Evolutionary conservation across 2,888 invertebrate species (phyloP), one percentile per base, ranked within the genome.

Genomic region (Drosophila testacea): DNA sequence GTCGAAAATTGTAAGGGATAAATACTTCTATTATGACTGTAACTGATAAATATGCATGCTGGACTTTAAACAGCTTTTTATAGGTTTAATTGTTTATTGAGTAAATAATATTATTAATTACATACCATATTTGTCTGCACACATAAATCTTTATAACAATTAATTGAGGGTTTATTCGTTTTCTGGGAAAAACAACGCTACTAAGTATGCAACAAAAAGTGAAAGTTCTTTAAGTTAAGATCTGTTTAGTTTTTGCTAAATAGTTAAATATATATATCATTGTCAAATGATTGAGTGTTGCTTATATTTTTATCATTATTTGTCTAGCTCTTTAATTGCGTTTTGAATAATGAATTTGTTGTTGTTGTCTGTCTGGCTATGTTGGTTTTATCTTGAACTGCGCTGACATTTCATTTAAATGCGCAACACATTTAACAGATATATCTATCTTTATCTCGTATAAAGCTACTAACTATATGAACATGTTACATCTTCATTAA

Each of bases 181-280:
- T 22, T 5, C 42, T 11, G 2, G 1, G 11, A 22, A 42, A 42
- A 22, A 42, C 78, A 66, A 42, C 78, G 68, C 83, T 46, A 42
- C 7, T 65, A 81, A 82, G 79, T 81, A 81, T 79, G 81, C 81
- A 80, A 83, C 16, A 42, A 28, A 69, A 41, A 9, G 41, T 28
- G 22, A n/a, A 0, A 38, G 13, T 13, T 11, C 11, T 10, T 34
- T 6, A 16, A 38, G 4, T 11, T 56, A 11, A 56, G 27, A 38
- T 46, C 56, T 36, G 28, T 38, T 56, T 46, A 34, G 22, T 22
- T 22, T 22, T 22, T 22, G 22, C 22, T 22, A 22, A 22, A 22
- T 22, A 22, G 22, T 22, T 22, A 46, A 22, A 10, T 22, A 42
- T 9, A 39, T 51, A 59, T 59, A 62, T 62, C 41, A 65, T 63